Evolutionary conservation across 1,140 invertebrate genomes (phyloP).

Genomic region (Akabosia matsudoensis): DNA sequence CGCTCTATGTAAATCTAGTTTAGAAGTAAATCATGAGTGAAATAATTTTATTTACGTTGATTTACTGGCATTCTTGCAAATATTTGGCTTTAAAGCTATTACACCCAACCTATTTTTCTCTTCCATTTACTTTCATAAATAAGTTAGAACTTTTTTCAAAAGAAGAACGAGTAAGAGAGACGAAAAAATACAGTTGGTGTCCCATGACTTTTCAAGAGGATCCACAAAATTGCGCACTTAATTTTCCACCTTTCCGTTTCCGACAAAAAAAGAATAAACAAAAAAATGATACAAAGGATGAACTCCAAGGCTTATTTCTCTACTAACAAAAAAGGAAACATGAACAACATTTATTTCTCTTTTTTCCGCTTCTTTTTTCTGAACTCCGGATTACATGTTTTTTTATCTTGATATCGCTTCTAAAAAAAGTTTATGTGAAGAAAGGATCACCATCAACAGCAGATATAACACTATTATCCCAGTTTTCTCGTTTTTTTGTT

Average conservation of each 20-base stretch:
- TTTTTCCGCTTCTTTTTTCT: no score
- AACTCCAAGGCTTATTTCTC: no score
- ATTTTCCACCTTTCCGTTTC: constrained; percentile 20
- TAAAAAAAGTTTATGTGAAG: no score
- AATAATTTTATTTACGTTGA: neutral
- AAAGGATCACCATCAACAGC: neutral
- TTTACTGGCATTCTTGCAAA: neutral
- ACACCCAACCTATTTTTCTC: neutral
- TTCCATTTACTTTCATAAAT: neutral
- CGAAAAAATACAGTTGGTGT: no score
- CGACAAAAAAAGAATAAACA: constrained; percentile 3
- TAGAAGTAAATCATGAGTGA: constrained; percentile 7
- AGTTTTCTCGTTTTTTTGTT: neutral
- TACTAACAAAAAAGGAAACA: neutral
- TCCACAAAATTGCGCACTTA: no score
- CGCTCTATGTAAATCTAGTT: constrained; percentile 2
- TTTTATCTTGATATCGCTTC: neutral
- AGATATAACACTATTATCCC: neutral
- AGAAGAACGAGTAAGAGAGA: no score
- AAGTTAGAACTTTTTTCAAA: no score
- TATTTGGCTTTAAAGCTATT: neutral
- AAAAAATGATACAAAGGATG: neutral
- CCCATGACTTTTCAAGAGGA: no score
- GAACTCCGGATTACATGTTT: no score
- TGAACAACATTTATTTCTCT: neutral